Percentiles rank a stretch among this genome's conserved stretches.
Conservation (phyloP, 2,113 vertebrate species). For the Mesembrinibis cayennensis region DNA sequence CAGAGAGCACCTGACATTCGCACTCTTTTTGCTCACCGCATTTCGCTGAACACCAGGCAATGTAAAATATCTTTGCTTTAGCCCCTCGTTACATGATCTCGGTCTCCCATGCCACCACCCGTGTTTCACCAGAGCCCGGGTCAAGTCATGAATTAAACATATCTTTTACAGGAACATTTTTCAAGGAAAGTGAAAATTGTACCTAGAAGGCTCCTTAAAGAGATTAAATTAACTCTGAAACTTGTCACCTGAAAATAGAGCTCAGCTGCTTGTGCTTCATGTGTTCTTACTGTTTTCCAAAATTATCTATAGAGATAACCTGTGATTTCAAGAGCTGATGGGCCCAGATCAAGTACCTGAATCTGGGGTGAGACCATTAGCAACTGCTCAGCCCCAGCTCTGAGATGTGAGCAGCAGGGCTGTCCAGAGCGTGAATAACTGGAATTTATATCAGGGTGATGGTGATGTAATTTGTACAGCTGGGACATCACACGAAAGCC, state of each 20-base stretch:
- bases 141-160: neutral
- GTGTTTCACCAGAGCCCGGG: neutral
- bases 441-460: slow-evolving; percentile 18
- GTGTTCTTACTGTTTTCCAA: neutral
- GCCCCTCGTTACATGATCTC: rapidly evolving
- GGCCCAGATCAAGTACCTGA: neutral
- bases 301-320: neutral
- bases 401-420: neutral
- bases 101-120: neutral
- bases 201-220: neutral
- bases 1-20: rapidly evolving
- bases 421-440: neutral
- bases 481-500: slow-evolving; percentile 35
- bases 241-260: neutral
- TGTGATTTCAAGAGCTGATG: neutral
- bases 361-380: neutral
- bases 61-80: neutral
- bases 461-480: slow-evolving; percentile 64
- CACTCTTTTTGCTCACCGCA: neutral
- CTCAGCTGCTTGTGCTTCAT: neutral
- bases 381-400: neutral
- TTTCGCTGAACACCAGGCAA: neutral
- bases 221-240: neutral
- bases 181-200: neutral
- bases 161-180: neutral